These are phyloP conservation scores for Hoplostethus atlanticus DNA, from an alignment of 2,797 vertebrate species.

Conservation along the genomic window DNA sequence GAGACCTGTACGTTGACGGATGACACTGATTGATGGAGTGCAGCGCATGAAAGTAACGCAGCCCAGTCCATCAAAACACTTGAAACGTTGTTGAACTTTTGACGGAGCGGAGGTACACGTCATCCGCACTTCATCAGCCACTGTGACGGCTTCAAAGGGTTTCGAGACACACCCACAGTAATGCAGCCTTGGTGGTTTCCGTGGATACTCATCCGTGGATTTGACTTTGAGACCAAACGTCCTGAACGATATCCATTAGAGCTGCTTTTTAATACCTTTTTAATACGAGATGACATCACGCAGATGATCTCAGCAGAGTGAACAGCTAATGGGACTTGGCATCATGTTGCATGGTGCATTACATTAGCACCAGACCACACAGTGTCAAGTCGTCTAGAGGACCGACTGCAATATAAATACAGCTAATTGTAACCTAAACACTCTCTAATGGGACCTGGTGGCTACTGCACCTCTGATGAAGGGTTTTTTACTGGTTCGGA, in stretches of 20 bases:
- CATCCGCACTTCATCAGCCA: too few species aligned
- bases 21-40: too few species aligned
- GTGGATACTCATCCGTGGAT: too few species aligned
- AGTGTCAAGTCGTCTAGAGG: not conserved
- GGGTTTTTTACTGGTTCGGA: not conserved
- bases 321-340: conserved; percentile 7
- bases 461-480: not conserved
- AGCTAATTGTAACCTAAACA: conserved; percentile 7
- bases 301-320: conserved; percentile 23
- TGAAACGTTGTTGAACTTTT: too few species aligned
- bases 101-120: too few species aligned
- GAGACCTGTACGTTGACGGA: too few species aligned
- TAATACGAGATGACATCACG: conserved; percentile 30
- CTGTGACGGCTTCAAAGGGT: too few species aligned
- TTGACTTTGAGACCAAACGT: too few species aligned
- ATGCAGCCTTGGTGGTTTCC: too few species aligned
- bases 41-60: too few species aligned
- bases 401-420: conserved; percentile 9
- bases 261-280: not conserved
- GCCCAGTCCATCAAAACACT: too few species aligned
- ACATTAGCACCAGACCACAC: conserved; percentile 32
- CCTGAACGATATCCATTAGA: not conserved
- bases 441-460: not conserved
- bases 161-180: too few species aligned
- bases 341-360: not conserved